Evolutionary conservation across 2,113 vertebrate species (phyloP), one percentile per base, ranked within the genome.

Genomic region (Oreochromis aureus): DNA sequence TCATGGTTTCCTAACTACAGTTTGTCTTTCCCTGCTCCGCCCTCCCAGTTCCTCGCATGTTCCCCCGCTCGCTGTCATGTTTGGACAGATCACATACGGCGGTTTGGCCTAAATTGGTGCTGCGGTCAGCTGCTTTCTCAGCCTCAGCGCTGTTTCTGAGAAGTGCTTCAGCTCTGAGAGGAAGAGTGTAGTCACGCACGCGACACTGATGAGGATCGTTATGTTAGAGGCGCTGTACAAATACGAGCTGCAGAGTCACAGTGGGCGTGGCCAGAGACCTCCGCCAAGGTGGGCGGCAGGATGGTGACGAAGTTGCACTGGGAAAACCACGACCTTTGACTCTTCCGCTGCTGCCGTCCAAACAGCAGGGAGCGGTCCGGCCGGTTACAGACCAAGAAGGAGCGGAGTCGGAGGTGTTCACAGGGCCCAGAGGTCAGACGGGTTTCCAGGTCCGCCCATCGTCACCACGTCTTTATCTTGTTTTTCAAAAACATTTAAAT

Each of bases 51-150:
- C 32, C 90, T 87, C 80, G 27, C 78, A 79, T 51, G 30, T 86
- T 11, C 32, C 82, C 41, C 81, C 1, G 24, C 56, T 89, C 66
- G 30, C 9, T 86, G 88, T 87, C 87, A 73, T 91, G 92, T 87
- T 93, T 91, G 89, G 90, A 93, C 76, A 66, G 88, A 87, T 82
- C 5, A 78, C 89, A 89, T 86, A 90, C 56, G 85, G 88, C 6
- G 86, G 82, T 91, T 89, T 93, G 91, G 89, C 79, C 46, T 22
- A 22, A 89, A 51, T 51, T 41, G 19, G 15, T 10, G 22, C 53
- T 73, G 86, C 9, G 89, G 89, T 91, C 84, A 8, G 78, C 41
- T 66, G 55, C 27, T 93, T 93, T 89, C 88, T 89, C 92, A 91
- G 81, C 81, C 39, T 85, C 51, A 71, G 89, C 44, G 46, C 36